Base-by-base conservation (phyloP, 1,140 invertebrate genomes). In the Ceratoteleas bidentatus region DNA sequence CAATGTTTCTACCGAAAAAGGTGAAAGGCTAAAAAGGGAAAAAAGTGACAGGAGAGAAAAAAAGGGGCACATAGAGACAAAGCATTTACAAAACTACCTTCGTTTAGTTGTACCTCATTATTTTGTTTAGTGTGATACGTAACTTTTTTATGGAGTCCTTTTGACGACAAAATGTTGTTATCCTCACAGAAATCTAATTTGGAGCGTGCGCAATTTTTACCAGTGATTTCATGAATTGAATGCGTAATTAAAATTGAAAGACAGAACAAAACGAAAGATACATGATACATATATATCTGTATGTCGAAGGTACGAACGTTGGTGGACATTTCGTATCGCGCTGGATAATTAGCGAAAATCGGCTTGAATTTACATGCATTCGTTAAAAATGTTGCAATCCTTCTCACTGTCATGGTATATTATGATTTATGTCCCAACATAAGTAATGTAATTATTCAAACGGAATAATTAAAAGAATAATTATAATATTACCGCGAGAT, bases 141-240 rank as follows among this genome's bases (percentile, higher is more conserved):
- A 75, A 75, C 69, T 65, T 78, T 81, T 79, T 76, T 69, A 83
- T 79, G 69, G 65, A 54, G 54, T 83, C 60, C 65, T 61, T 79
- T 75, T 79, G 66, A 83, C 66, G 75, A 83, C 70, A 65, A 83
- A 83, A 76, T 65, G 65, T 83, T 70, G 65, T 83, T 83, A 77
- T 69, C 69, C 33, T 74, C 62, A 38, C 62, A 38, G 69, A 52
- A 50, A 83, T 65, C 52, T 78, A 74, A 43, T 72, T 70, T 75
- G 16, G 56, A 74, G 40, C 61, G 66, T 77, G 68, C 56, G 52
- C 57, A 64, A 81, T 70, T 81, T 75, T 75, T 49, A 65, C 38
- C 69, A 69, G 49, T 80, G 38, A 70, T 81, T 75, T 75, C 57
- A 81, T 75, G 70, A 74, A 69, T 81, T 74, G 70, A 81, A 81